Evolutionary conservation across 1,140 invertebrate genomes (phyloP).

Genomic region (Drosophila melanica): DNA sequence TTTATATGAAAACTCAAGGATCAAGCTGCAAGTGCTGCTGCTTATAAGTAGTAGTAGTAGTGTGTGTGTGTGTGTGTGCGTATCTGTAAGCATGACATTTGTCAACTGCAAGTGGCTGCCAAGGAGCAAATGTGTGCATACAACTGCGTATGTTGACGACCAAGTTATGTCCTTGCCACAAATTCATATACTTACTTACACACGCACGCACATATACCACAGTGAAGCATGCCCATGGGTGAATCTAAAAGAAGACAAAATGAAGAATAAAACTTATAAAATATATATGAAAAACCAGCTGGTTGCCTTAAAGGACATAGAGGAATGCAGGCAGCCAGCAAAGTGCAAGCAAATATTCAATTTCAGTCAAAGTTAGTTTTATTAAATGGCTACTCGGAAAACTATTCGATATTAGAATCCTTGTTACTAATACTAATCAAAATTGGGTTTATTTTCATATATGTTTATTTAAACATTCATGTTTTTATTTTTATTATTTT

Average conservation of each 20-base stretch:
- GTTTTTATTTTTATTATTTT: no score
- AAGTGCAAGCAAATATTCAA: no score
- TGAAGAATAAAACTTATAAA: not conserved
- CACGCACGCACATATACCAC: conserved; percentile 18
- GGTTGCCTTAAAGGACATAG: no score
- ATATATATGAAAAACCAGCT: no score
- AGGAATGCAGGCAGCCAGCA: no score
- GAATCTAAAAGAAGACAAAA: not conserved
- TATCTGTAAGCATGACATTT: conserved; percentile 72
- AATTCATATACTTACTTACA: conserved; percentile 36
- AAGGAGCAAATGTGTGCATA: conserved; percentile 52
- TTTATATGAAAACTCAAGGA: conserved; percentile 73
- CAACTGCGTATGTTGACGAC: conserved; percentile 59
- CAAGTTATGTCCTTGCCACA: conserved; percentile 70
- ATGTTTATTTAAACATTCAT: no score
- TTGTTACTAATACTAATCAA: no score
- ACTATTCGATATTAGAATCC: no score
- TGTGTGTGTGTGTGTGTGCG: conserved; percentile 19
- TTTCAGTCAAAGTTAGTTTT: no score
- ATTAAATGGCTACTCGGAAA: no score
- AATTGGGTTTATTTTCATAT: no score
- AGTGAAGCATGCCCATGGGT: conserved; percentile 10
- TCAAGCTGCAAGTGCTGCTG: conserved; percentile 55
- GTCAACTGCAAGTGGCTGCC: conserved; percentile 66
- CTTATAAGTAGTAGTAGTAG: conserved; percentile 23